phyloP scores from a whole-genome alignment of 2,113 vertebrate species.

The Dromiciops gliroides region DNA sequence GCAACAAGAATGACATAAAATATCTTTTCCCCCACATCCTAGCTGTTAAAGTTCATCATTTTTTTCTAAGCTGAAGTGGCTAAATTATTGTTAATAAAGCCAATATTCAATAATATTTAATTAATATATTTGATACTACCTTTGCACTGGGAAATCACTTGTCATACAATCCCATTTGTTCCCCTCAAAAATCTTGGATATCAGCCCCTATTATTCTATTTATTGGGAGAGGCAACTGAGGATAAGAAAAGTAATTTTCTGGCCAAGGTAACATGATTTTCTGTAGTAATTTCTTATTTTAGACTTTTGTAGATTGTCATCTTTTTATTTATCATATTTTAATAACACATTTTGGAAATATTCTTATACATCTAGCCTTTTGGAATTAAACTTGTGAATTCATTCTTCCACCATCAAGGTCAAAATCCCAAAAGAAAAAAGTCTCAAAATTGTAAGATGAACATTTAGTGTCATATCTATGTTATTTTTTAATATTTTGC shows the following conservation, averaged over 20 bases:
- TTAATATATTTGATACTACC: not conserved
- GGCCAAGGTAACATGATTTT: not conserved
- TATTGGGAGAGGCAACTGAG: not conserved
- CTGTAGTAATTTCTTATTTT: not conserved
- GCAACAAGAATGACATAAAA: not conserved
- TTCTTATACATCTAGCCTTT: not conserved
- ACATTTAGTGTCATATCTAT: not conserved
- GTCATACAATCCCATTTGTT: not conserved
- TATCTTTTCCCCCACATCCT: not conserved
- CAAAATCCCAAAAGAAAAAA: not conserved
- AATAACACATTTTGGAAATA: not conserved
- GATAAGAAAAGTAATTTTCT: not conserved
- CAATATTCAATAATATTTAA: not conserved
- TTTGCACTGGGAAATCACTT: not conserved
- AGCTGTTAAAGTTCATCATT: not conserved
- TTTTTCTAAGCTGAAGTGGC: not conserved
- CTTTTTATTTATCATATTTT: not conserved
- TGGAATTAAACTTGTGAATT: not conserved
- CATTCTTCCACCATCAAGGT: not conserved
- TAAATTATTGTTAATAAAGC: not conserved
- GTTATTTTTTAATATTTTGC: not conserved
- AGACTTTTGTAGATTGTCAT: not conserved
- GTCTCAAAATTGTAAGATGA: fast-evolving
- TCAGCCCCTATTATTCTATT: not conserved
- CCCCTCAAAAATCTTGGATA: too few species aligned